Percentiles rank a stretch among this genome's conserved stretches.
phyloP scores from a whole-genome alignment of 2,888 invertebrate genomes.

The Cinara cedri region DNA sequence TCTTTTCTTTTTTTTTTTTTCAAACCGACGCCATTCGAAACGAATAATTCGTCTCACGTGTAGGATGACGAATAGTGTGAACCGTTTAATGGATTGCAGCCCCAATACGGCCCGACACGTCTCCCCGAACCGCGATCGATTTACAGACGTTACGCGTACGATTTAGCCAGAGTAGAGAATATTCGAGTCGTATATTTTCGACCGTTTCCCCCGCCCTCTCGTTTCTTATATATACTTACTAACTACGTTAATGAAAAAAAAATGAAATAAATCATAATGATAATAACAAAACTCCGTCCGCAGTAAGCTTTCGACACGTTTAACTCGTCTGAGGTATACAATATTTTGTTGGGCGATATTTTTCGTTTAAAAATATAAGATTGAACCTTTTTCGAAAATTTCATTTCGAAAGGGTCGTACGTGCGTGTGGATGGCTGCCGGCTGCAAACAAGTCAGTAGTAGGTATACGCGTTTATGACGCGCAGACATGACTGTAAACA shows the following conservation, averaged over 20 bases:
- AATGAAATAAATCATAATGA: not conserved
- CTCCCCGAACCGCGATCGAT: conserved; percentile 21
- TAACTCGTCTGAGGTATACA: not conserved
- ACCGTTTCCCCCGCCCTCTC: not conserved
- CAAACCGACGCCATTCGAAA: too few species aligned
- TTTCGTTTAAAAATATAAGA: not conserved
- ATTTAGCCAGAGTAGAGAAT: not conserved
- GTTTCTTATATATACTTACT: too few species aligned
- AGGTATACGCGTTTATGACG: not conserved
- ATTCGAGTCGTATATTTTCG: not conserved
- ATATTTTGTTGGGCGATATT: conserved; percentile 6
- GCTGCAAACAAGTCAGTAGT: not conserved
- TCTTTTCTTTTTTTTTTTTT: too few species aligned
- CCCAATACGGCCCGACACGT: not conserved
- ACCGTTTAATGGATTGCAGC: conserved; percentile 4
- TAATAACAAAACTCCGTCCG: not conserved
- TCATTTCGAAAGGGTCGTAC: not conserved
- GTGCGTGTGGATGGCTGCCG: too few species aligned
- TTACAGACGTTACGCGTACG: not conserved
- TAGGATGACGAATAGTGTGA: conserved; percentile 13
- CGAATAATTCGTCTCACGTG: too few species aligned
- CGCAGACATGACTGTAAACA: conserved; percentile 22
- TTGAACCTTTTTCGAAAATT: not conserved
- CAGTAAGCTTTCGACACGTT: not conserved
- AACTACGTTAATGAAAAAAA: too few species aligned